Percentiles rank a stretch among this genome's conserved stretches.
Evolutionary conservation across 2,888 invertebrate species (phyloP).

Genomic region (Leucophenga montana): DNA sequence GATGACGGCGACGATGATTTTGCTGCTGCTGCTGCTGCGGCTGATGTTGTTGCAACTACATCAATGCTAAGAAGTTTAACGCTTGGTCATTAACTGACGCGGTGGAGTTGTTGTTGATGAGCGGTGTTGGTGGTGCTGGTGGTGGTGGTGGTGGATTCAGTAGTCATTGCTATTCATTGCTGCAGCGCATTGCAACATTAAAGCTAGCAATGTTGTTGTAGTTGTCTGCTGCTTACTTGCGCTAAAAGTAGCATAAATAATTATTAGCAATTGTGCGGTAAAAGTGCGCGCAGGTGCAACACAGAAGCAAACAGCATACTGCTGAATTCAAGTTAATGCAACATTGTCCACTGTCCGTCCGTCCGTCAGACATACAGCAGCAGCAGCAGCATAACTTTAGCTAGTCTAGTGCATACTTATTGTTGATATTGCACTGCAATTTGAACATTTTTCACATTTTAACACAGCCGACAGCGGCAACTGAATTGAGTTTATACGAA

Average conservation of each 20-base stretch:
- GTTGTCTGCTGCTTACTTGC: not conserved
- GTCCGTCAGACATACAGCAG: not conserved
- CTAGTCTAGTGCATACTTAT: conserved; percentile 54
- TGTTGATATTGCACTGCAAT: conserved; percentile 63
- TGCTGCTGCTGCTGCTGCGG: conserved; percentile 6
- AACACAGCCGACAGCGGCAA: not conserved
- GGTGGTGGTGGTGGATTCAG: conserved; percentile 35
- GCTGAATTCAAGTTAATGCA: not conserved
- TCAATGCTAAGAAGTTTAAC: conserved; percentile 39
- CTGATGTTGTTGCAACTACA: conserved; percentile 20
- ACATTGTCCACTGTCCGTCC: conserved; percentile 27
- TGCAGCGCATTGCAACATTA: conserved; percentile 39
- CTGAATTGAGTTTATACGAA: not conserved
- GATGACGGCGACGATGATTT: conserved; percentile 54
- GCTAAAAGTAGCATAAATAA: conserved; percentile 63
- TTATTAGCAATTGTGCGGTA: conserved; percentile 63
- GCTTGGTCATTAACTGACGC: conserved; percentile 61
- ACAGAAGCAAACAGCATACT: conserved; percentile 12
- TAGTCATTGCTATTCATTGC: conserved; percentile 58
- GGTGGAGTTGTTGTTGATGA: not conserved
- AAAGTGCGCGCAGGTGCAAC: conserved; percentile 59
- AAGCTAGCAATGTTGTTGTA: conserved; percentile 14
- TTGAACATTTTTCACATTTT: conserved; percentile 64
- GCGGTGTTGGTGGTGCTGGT: conserved; percentile 34
- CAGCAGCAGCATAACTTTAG: conserved; percentile 44